Evolutionary conservation across 1,140 invertebrate species (phyloP).

Genomic region (Drosophila triauraria): DNA sequence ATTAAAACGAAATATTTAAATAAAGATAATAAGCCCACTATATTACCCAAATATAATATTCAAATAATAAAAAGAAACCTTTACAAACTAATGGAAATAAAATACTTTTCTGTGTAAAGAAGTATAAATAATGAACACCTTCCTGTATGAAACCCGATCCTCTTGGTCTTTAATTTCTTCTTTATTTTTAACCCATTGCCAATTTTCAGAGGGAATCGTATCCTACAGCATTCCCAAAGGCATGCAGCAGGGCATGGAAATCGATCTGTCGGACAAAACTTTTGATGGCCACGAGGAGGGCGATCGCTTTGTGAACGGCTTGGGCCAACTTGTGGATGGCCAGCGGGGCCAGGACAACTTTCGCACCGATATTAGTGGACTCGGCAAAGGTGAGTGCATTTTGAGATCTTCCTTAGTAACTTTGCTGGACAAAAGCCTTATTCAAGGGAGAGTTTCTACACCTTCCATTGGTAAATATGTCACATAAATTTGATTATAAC

Average conservation of each 20-base stretch:
- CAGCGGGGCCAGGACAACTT: constrained; percentile 92
- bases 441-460: too few relatives aligned
- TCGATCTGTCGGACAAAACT: constrained; percentile 95
- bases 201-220: constrained; percentile 90
- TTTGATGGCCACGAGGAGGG: constrained; percentile 95
- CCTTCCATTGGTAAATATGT: too few relatives aligned
- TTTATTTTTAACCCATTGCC: background rate
- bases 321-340: constrained; percentile 97
- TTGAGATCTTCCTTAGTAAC: background rate
- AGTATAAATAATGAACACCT: background rate
- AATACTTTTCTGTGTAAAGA: background rate
- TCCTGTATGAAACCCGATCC: background rate
- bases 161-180: constrained; percentile 30
- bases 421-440: too few relatives aligned
- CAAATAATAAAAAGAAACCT: too few relatives aligned
- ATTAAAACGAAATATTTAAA: too few relatives aligned
- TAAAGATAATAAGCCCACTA: too few relatives aligned
- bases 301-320: constrained; percentile 90
- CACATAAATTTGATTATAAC: too few relatives aligned
- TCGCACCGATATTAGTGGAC: constrained; percentile 88
- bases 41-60: background rate
- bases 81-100: background rate
- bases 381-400: constrained; percentile 88
- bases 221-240: constrained; percentile 94
- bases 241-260: constrained; percentile 91